Evolutionary conservation across 2,113 vertebrate species (phyloP).

Genomic region (Gopherus evgoodei): DNA sequence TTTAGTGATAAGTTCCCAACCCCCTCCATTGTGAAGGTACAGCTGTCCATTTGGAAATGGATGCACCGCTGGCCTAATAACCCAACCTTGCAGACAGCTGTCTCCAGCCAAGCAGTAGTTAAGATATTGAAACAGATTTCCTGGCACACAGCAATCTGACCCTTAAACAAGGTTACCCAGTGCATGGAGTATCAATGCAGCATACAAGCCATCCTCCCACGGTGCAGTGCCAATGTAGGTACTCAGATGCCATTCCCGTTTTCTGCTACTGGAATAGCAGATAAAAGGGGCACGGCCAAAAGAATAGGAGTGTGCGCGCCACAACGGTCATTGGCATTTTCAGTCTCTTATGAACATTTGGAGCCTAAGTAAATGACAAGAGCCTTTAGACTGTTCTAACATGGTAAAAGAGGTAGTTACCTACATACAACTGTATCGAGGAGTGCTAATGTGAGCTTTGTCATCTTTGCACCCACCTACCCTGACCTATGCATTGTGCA

Average conservation of each 20-base stretch:
- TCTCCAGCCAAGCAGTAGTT: neutral
- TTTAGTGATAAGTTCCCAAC: neutral
- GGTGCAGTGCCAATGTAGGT: neutral
- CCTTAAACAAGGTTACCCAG: neutral
- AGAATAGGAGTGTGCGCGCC: neutral
- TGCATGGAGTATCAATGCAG: neutral
- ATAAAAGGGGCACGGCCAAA: neutral
- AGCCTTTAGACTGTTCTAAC: neutral
- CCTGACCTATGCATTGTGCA: neutral
- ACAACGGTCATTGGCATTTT: neutral
- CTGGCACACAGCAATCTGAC: neutral
- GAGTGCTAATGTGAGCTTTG: neutral
- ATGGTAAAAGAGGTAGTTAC: neutral
- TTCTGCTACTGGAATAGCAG: neutral
- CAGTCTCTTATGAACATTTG: neutral
- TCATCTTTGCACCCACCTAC: neutral
- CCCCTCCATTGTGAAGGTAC: neutral
- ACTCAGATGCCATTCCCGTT: neutral
- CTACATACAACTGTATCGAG: neutral
- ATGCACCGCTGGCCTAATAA: neutral
- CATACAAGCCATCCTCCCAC: neutral
- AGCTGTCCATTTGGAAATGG: neutral
- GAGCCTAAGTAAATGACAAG: neutral
- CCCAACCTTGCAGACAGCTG: neutral
- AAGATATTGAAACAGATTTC: neutral